A percentile compares a stretch with the other conserved stretches of the same genome.
phyloP scores from a whole-genome alignment of 2,888 invertebrate species.

The Leucoma salicis region DNA sequence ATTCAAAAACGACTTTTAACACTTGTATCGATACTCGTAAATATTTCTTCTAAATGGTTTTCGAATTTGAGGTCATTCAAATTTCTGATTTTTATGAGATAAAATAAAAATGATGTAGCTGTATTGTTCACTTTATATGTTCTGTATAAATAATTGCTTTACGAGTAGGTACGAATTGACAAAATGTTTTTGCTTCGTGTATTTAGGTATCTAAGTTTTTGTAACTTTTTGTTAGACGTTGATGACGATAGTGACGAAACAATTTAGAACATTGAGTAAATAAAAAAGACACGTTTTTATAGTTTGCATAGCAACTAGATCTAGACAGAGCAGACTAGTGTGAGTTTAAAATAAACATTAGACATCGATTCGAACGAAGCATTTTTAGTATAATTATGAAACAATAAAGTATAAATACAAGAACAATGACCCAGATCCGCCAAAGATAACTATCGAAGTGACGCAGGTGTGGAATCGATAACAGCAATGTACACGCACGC shows the following conservation, averaged over 20 bases:
- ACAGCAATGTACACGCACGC: slow-evolving; percentile 72
- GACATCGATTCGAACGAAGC: slow-evolving; percentile 14
- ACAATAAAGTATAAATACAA: slow-evolving; percentile 55
- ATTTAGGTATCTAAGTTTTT: slow-evolving; percentile 41
- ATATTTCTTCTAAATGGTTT: slow-evolving; percentile 21
- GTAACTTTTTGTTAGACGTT: slow-evolving; percentile 43
- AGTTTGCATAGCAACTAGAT: slow-evolving; percentile 17
- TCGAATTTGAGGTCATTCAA: slow-evolving; percentile 8
- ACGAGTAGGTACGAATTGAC: slow-evolving; percentile 28
- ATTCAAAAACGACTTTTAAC: slow-evolving; percentile 43
- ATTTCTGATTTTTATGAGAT: slow-evolving; percentile 15
- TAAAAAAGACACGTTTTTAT: slow-evolving; percentile 15
- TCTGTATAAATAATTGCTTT: slow-evolving; percentile 25
- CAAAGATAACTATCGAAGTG: slow-evolving; percentile 77
- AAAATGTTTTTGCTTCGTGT: slow-evolving; percentile 36
- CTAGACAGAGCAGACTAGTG: neutral
- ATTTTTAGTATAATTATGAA: slow-evolving; percentile 44
- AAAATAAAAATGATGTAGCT: slow-evolving; percentile 16
- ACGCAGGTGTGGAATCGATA: slow-evolving; percentile 80
- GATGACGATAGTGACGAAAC: slow-evolving; percentile 24
- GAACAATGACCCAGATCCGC: slow-evolving; percentile 80
- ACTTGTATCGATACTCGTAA: slow-evolving; percentile 29
- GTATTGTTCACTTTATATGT: slow-evolving; percentile 14
- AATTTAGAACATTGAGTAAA: slow-evolving; percentile 27
- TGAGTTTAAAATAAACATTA: neutral